Evolutionary conservation across 2,888 invertebrate genomes (phyloP), one percentile per base, ranked within the genome.

Genomic region (Troides aeacus): DNA sequence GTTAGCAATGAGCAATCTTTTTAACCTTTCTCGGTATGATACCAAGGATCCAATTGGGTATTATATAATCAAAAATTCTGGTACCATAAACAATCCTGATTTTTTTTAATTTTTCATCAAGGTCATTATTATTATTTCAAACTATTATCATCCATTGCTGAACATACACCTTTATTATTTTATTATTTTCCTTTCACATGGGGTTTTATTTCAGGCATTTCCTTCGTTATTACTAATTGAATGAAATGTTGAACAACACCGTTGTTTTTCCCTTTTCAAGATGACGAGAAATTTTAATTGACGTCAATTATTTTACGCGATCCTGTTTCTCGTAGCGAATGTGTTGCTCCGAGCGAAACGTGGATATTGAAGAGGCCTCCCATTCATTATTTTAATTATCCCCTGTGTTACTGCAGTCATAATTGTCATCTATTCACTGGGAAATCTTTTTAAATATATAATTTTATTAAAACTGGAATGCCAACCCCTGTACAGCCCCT

Each of bases 361-460:
- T 61, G 17, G 39, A 53, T 39, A 39, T 62, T 62, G 56, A 62
- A 67, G 42, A 57, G 62, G 23, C 21, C 21, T 30, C 68, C 58
- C 58, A 63, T 68, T 67, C 57, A 67, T 67, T 62, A 63, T 68
- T 68, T 68, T 67, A 39, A 62, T 60, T 21, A 66, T 50, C n/a
- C 60, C 24, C n/a, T 39, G 17, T 65, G 65, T 59, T 65, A 58
- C 39, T 64, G 57, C 39, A 39, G 21, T 23, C 50, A 24, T 62
- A 62, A 46, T 62, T 57, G 57, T 57, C 46, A 7, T 12, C 15
- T 17, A 18, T 62, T 62, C 50, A 62, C 15, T 62, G 17, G 50
- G 23, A 50, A 62, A 59, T 59, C 10, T 65, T 24, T 42, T 30
- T 50, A 50, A 50, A 17, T 15, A 50, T 50, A 18, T 50, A 50